These are phyloP conservation scores for Eucriotettix oculatus DNA, from an alignment of 2,888 invertebrate species.

Conservation along the genomic window DNA sequence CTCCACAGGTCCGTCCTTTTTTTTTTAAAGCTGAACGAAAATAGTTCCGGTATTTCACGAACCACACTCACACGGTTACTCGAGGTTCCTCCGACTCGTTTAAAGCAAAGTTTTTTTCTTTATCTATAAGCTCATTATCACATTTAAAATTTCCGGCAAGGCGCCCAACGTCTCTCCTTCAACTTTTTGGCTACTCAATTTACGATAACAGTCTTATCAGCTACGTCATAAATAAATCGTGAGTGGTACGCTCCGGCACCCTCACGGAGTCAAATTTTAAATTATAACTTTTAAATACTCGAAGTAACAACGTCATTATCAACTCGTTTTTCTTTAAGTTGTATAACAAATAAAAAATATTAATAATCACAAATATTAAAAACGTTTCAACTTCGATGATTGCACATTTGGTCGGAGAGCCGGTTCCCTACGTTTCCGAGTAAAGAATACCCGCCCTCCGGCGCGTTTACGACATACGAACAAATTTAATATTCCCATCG, in stretches of 20 bases:
- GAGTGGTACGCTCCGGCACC: neutral
- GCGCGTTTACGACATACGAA: neutral
- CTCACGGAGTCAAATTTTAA: neutral
- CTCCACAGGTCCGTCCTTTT: no score
- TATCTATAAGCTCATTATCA: conserved; percentile 13
- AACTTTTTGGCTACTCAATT: conserved; percentile 8
- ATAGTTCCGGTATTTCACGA: no score
- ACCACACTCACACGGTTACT: no score
- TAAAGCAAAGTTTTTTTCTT: neutral
- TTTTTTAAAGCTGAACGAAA: no score
- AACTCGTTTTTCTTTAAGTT: neutral
- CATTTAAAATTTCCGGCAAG: conserved; percentile 10
- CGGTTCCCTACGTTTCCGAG: neutral
- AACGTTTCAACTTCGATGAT: conserved; percentile 13
- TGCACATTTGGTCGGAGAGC: conserved; percentile 12
- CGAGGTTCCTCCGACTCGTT: no score
- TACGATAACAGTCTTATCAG: conserved; percentile 11
- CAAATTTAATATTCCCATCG: conserved; percentile 13
- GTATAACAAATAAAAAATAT: neutral
- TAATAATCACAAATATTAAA: conserved; percentile 2
- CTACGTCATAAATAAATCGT: conserved; percentile 3
- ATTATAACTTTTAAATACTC: neutral
- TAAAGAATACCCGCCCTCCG: neutral
- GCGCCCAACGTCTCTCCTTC: conserved; percentile 3
- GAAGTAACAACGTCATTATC: neutral